Conservation (phyloP, 2,888 invertebrate genomes). For the Cheilosia pagana region DNA sequence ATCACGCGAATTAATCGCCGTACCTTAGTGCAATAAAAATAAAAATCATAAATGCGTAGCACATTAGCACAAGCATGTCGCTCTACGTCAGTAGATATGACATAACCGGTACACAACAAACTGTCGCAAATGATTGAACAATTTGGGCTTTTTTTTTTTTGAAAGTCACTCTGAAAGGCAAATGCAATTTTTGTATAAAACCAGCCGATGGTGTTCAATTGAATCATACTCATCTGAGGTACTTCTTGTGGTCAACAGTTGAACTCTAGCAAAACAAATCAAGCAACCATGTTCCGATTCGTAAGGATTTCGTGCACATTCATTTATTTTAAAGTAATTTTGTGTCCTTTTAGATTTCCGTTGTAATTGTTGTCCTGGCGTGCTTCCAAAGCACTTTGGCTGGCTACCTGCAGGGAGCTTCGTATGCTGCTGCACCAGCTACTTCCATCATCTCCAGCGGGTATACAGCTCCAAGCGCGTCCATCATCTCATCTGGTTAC, state of each 20-base stretch:
- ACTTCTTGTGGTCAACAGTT: conserved; percentile 45
- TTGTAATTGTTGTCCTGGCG: conserved; percentile 23
- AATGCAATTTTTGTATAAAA: conserved; percentile 41
- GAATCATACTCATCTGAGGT: conserved; percentile 40
- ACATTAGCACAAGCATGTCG: not conserved
- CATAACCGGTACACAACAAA: conserved; percentile 16
- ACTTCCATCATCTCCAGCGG: conserved; percentile 18
- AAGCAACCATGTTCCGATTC: conserved; percentile 49
- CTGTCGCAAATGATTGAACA: conserved; percentile 20
- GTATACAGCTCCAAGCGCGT: conserved; percentile 12
- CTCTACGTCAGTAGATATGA: not conserved
- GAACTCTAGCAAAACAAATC: conserved; percentile 23
- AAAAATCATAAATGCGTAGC: conserved; percentile 6
- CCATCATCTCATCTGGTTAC: conserved; percentile 30
- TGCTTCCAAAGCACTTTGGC: conserved; percentile 24
- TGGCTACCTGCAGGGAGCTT: conserved; percentile 19
- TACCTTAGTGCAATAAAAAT: conserved; percentile 9
- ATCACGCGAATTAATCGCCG: conserved; percentile 23
- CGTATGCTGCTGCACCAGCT: conserved; percentile 15
- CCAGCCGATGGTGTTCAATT: not conserved
- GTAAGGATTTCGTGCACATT: conserved; percentile 27
- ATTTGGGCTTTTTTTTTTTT: conserved; percentile 12
- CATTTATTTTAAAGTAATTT: not conserved
- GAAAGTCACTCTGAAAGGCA: conserved; percentile 26
- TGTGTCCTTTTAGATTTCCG: conserved; percentile 9